Evolutionary conservation across 2,797 vertebrate genomes (phyloP).

Genomic region (Bradypus variegatus): DNA sequence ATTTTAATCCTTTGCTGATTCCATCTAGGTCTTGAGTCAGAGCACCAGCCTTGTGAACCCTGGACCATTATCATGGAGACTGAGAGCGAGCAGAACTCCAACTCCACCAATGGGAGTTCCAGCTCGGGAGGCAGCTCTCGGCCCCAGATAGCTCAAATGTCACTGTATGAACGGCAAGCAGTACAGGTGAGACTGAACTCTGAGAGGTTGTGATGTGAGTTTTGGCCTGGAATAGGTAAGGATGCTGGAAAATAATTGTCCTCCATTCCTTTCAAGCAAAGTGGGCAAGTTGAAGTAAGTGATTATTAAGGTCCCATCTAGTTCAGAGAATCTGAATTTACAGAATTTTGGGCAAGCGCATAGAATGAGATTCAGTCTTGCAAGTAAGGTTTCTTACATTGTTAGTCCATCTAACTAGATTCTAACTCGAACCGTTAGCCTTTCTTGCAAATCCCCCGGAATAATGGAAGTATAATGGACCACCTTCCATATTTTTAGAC

Average conservation of each 20-base stretch:
- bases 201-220: background rate
- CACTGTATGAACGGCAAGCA: conserved; percentile 95
- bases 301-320: background rate
- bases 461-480: background rate
- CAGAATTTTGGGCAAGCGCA: background rate
- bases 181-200: conserved; percentile 83
- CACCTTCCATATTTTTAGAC: conserved; percentile 12
- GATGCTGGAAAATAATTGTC: background rate
- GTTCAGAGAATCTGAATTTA: background rate
- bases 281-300: background rate
- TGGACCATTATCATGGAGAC: conserved; percentile 84
- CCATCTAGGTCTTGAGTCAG: conserved; percentile 65
- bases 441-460: background rate
- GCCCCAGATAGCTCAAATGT: conserved; percentile 96
- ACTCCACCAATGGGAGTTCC: conserved; percentile 83
- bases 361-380: background rate
- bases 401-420: background rate
- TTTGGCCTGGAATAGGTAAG: background rate
- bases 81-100: conserved; percentile 92
- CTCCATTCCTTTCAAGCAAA: background rate
- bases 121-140: conserved; percentile 87
- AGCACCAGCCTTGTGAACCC: conserved; percentile 54
- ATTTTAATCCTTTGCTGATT: conserved; percentile 22
- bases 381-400: background rate
- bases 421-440: background rate